Conservation (phyloP, 2,113 vertebrate genomes). For the Galemys pyrenaicus region DNA sequence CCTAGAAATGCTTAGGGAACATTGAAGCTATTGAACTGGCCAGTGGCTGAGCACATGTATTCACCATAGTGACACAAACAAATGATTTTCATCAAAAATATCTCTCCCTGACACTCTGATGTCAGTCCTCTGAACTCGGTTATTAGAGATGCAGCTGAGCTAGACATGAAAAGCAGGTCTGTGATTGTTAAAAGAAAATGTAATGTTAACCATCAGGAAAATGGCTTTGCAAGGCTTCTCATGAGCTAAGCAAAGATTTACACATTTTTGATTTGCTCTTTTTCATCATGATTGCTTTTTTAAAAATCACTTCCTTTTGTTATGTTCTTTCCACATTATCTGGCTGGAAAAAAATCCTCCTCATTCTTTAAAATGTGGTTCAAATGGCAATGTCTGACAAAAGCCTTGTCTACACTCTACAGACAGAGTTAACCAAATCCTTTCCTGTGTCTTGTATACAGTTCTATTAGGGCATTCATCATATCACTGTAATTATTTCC, state of each 20-base stretch:
- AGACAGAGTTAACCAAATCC: slow-evolving; percentile 22
- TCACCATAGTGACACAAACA: slow-evolving; percentile 75
- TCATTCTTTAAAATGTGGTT: slow-evolving; percentile 26
- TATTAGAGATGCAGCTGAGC: background rate
- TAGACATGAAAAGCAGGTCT: slow-evolving; percentile 18
- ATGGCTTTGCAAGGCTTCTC: background rate
- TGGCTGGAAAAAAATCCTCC: slow-evolving; percentile 44
- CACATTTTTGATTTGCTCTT: background rate
- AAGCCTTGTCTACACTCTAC: slow-evolving; percentile 1
- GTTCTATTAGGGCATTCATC: slow-evolving; percentile 54
- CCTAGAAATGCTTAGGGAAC: slow-evolving; percentile 53
- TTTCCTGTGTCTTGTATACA: background rate
- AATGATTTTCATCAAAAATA: slow-evolving; percentile 58
- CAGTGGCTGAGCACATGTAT: slow-evolving; percentile 44
- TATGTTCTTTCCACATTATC: slow-evolving; percentile 42
- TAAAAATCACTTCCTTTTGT: slow-evolving; percentile 40
- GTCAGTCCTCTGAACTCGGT: slow-evolving; percentile 16
- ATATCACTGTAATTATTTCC: slow-evolving; percentile 54
- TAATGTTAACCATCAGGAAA: background rate
- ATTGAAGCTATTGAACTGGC: slow-evolving; percentile 21
- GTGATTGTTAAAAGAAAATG: slow-evolving; percentile 22
- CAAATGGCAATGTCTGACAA: slow-evolving; percentile 49
- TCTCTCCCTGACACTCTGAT: slow-evolving; percentile 28
- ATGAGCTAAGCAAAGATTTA: background rate
- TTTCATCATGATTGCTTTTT: slow-evolving; percentile 24